Evolutionary conservation across 2,888 invertebrate species (phyloP).

Genomic region (Philereme transversata): DNA sequence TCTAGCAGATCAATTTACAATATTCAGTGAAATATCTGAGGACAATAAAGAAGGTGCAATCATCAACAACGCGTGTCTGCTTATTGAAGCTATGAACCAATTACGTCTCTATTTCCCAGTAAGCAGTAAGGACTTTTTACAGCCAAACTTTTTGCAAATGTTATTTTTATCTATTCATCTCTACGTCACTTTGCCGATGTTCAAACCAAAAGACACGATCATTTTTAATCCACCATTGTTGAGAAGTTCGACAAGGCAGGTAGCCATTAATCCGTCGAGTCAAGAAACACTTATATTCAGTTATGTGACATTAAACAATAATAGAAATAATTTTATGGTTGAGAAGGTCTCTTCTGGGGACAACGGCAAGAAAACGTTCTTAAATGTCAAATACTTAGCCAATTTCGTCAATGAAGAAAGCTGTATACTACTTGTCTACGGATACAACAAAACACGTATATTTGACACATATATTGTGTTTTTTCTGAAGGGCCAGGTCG

Average conservation of each 20-base stretch:
- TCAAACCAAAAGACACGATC: constrained; percentile 69
- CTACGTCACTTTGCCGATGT: constrained; percentile 82
- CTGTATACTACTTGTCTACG: constrained; percentile 68
- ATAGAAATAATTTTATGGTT: constrained; percentile 61
- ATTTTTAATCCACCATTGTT: constrained; percentile 75
- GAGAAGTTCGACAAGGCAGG: constrained; percentile 62
- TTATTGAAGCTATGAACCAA: constrained; percentile 80
- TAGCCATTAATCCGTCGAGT: constrained; percentile 67
- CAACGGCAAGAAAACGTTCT: constrained; percentile 65
- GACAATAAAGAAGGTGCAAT: constrained; percentile 60
- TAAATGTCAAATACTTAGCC: constrained; percentile 68
- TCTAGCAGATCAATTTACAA: constrained; percentile 69
- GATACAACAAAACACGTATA: constrained; percentile 75
- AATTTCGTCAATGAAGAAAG: constrained; percentile 64
- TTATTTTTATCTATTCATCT: constrained; percentile 83
- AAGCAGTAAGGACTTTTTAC: constrained; percentile 75
- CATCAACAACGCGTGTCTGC: constrained; percentile 83
- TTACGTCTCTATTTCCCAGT: constrained; percentile 83
- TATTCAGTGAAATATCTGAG: constrained; percentile 67
- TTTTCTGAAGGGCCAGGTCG: constrained; percentile 59
- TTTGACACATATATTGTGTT: constrained; percentile 75
- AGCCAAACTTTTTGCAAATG: constrained; percentile 83
- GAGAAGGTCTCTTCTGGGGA: constrained; percentile 64
- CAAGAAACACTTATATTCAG: constrained; percentile 69
- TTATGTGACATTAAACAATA: constrained; percentile 62